Base-by-base conservation (phyloP, 2,797 vertebrate genomes). In the Propithecus deckenii region DNA sequence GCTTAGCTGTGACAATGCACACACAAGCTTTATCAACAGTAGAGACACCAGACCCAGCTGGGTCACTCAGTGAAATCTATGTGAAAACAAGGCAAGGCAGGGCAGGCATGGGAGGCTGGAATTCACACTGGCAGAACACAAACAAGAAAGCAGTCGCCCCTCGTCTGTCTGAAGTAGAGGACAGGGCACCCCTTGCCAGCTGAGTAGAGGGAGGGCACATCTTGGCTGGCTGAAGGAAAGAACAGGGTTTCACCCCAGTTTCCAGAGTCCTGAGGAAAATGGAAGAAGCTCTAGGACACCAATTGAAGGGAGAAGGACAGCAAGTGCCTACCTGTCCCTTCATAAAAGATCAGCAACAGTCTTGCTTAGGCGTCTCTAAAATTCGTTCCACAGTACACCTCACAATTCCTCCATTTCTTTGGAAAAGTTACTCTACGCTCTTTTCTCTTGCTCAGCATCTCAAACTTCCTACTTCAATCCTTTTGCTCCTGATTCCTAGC, bases 231-330 rank as follows among this genome's bases (percentile, higher is more conserved):
- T 41, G 48, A 59, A 35, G 7, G 9, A 52, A 59, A 69, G 57
- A 10, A 23, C 23, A 30, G 22, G 7, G 20, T 55, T 65, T 87
- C 7, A 50, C 0, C 13, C 55, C 2, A 4, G 61, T 11, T 59
- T 61, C 71, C 65, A 65, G 32, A 13, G 38, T 81, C n/a, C 41
- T 46, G 28, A 96, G 52, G 75, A 46, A 94, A 89, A 35, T 35
- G 18, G 38, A 78, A 76, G 46, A 65, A 65, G 43, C 3, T 76
- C 15, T 35, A 30, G 17, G 23, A 65, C 2, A 75, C 11, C 38
- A 41, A 2, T 0, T 46, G 46, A 89, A 80, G 15, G 12, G 7
- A 50, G 1, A 0, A 20, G 30, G 22, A 38, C 1, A 20, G 52
- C n/a, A 32, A 80, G 17, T 20, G 13, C 7, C 28, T 46, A 25